Percentiles rank a stretch among this genome's conserved stretches.
Conservation (phyloP, 2,113 vertebrate genomes). For the Sula dactylatra region DNA sequence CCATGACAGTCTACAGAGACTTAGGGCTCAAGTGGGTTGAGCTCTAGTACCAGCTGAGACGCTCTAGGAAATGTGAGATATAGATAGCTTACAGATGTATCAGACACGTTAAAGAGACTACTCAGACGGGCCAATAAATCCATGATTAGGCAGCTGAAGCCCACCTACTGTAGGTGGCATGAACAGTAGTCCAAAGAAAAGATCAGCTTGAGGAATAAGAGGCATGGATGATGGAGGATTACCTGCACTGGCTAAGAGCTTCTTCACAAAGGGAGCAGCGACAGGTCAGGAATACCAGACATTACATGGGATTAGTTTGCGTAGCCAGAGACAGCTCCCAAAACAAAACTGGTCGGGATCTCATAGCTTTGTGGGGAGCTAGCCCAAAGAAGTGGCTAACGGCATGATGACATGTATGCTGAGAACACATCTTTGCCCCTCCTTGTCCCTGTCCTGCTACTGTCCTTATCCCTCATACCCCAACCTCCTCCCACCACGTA, state of each 20-base stretch:
- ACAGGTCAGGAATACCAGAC: conserved; percentile 59
- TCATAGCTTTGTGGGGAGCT: not conserved
- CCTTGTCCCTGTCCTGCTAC: not conserved
- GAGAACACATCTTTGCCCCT: not conserved
- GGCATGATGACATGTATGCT: not conserved
- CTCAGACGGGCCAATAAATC: not conserved
- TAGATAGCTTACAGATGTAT: not conserved
- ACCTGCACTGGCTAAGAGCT: not conserved
- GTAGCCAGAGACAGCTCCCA: not conserved
- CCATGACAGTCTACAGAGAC: accelerated
- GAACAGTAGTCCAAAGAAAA: not conserved
- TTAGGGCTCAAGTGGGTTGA: not conserved
- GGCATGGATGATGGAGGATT: not conserved
- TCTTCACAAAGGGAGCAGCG: not conserved
- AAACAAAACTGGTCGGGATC: not conserved
- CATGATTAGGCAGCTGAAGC: not conserved
- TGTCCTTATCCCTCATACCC: not conserved
- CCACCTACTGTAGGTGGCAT: not conserved
- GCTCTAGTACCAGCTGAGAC: not conserved
- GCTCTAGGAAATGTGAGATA: not conserved
- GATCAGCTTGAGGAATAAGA: not conserved
- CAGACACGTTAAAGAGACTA: not conserved
- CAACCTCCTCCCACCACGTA: not conserved
- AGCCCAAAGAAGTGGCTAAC: not conserved
- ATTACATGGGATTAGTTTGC: conserved; percentile 7